phyloP scores from a whole-genome alignment of 1,140 invertebrate genomes.

The Drosophila grimshawi region DNA sequence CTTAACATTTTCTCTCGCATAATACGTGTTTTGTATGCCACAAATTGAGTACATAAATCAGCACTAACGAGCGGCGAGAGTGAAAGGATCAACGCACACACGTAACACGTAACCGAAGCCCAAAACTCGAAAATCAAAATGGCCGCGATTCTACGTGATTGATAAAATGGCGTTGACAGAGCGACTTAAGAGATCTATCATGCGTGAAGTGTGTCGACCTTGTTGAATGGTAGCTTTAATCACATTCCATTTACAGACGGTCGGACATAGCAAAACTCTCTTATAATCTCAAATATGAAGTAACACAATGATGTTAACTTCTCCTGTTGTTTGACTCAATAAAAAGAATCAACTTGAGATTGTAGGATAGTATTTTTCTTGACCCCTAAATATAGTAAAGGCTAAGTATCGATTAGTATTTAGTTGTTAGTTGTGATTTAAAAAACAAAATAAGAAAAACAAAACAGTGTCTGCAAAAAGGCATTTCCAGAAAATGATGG shows the following conservation, averaged over 20 bases:
- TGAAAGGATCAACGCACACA: conserved; percentile 7
- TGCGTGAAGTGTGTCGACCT: conserved; percentile 22
- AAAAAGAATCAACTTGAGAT: no score
- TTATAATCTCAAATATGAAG: background rate
- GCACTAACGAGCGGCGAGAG: conserved; percentile 49
- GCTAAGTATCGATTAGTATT: no score
- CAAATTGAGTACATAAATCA: conserved; percentile 72
- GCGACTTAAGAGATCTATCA: conserved; percentile 2
- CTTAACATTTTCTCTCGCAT: conserved; percentile 37
- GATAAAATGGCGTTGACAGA: conserved; percentile 39
- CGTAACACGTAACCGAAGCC: conserved; percentile 32
- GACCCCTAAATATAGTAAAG: no score
- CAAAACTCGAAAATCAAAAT: conserved; percentile 24
- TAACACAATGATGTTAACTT: no score
- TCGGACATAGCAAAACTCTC: background rate
- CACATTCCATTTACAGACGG: background rate
- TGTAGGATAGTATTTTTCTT: no score
- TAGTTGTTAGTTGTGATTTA: no score
- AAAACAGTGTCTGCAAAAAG: no score
- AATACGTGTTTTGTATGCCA: conserved; percentile 55
- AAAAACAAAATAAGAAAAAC: no score
- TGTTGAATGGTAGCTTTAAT: background rate
- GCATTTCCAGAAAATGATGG: no score
- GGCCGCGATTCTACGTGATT: conserved; percentile 48
- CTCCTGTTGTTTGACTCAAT: no score